Base-by-base conservation (phyloP, 2,113 vertebrate genomes). In the Cynopterus brachyotis region DNA sequence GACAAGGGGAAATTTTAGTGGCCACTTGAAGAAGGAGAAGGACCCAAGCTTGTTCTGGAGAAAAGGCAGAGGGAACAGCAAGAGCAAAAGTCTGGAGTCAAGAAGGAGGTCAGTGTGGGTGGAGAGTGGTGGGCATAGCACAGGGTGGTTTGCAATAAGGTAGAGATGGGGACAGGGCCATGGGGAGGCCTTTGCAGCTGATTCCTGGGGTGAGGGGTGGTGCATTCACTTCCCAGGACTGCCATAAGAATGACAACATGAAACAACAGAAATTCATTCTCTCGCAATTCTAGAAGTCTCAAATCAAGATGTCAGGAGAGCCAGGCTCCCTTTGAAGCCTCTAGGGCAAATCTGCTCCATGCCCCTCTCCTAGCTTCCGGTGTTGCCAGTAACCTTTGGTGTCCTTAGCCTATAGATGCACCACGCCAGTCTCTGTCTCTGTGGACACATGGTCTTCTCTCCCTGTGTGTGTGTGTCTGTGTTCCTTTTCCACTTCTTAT, bases 91-190 rank as follows among this genome's bases (percentile, higher is more conserved):
- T 20, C n/a, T 10, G 9, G 64, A 9, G 64, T 30, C 37, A 13
- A 64, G 37, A 69, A 80, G 37, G 76, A 57, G 62, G 35, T 13
- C 62, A 13, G 28, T 5, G 62, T 53, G 16, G 42, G 42, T 9
- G 22, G n/a, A 22, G 9, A 24, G 57, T 2, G 16, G 40, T 1
- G 9, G 47, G 35, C 28, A 19, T 3, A 5, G 62, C 0, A 1
- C 3, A 26, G 30, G 4, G 9, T 15, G 42, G 24, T 53, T 22
- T 76, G 69, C 12, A n/a, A 30, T 6, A 6, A 5, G 30, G 35
- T 26, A 5, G 30, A 45, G 37, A 40, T 40, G 50, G 6, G 32
- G 15, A 9, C 4, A 15, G 76, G 6, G 15, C 4, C 59, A 12
- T 26, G 26, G 5, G 22, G 53, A 35, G 37, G 40, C 53, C 28